Evolutionary conservation across 1,140 invertebrate genomes (phyloP).

Genomic region (Campoletis sonorensis): DNA sequence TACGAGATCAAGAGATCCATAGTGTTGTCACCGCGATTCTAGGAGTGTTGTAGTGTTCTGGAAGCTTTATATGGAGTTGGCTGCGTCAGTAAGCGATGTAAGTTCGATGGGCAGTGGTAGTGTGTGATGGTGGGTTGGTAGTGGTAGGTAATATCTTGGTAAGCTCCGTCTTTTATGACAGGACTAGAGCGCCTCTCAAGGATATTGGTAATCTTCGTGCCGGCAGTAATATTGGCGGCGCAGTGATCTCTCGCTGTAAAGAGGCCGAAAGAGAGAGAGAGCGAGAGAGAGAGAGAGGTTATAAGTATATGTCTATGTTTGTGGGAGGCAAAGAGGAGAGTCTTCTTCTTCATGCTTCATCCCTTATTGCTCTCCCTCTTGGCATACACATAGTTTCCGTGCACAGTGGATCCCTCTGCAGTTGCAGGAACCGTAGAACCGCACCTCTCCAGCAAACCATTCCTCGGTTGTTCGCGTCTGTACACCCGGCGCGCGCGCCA

Average conservation of each 20-base stretch:
- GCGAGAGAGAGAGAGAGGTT: conserved; percentile 18
- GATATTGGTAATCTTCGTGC: conserved; percentile 76
- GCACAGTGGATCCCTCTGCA: conserved; percentile 12
- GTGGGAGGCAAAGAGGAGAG: neutral
- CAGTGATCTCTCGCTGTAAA: conserved; percentile 73
- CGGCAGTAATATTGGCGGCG: conserved; percentile 74
- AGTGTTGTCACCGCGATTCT: conserved; percentile 38
- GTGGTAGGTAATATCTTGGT: conserved; percentile 73
- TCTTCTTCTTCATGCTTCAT: conserved; percentile 21
- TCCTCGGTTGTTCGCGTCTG: conserved; percentile 14
- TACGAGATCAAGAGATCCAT: conserved; percentile 2
- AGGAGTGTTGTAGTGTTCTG: neutral
- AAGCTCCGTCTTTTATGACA: conserved; percentile 76
- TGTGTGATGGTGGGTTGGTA: conserved; percentile 49
- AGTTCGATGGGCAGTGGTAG: conserved; percentile 14
- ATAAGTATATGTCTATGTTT: too few species aligned
- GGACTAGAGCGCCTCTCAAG: conserved; percentile 73
- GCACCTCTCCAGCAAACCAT: conserved; percentile 15
- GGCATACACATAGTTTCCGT: neutral
- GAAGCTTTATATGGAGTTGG: neutral
- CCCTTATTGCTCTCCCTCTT: conserved; percentile 30
- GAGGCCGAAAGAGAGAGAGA: conserved; percentile 41
- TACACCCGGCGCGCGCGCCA: conserved; percentile 24
- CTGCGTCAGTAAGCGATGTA: neutral
- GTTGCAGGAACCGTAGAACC: conserved; percentile 35